These are phyloP conservation scores for Coryphaenoides rupestris DNA, from an alignment of 2,113 vertebrate genomes.

Conservation along the genomic window DNA sequence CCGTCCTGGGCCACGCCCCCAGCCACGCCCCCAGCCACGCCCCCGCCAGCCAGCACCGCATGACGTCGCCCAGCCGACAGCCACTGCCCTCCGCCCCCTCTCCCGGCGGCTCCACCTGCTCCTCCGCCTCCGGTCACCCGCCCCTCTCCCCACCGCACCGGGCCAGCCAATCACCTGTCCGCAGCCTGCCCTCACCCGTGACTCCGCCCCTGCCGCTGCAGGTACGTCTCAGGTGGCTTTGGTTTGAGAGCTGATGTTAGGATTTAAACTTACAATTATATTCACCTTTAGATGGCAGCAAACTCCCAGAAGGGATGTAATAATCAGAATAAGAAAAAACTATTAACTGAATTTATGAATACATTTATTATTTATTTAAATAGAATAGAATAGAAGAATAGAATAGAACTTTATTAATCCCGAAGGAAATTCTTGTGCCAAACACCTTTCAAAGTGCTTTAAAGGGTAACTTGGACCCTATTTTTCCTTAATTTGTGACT, in stretches of 20 bases:
- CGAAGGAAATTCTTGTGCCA: too few species aligned
- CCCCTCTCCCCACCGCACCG: slow-evolving; percentile 83
- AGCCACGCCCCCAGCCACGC: slow-evolving; percentile 64
- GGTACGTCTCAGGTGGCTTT: slow-evolving; percentile 65
- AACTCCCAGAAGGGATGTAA: slow-evolving; percentile 6
- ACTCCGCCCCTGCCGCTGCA: slow-evolving; percentile 88
- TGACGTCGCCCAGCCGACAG: slow-evolving; percentile 79
- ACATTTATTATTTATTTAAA: too few species aligned
- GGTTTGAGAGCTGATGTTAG: too few species aligned
- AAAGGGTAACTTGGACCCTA: too few species aligned
- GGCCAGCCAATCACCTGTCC: slow-evolving; percentile 87
- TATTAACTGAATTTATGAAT: too few species aligned
- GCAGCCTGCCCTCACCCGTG: slow-evolving; percentile 88
- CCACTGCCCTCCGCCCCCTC: slow-evolving; percentile 65
- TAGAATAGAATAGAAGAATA: too few species aligned
- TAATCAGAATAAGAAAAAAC: too few species aligned
- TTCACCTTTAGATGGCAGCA: not conserved
- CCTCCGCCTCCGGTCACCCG: slow-evolving; percentile 76
- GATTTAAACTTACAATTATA: too few species aligned
- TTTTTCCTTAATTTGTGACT: too few species aligned
- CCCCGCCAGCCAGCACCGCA: slow-evolving; percentile 68
- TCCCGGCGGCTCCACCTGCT: slow-evolving; percentile 67
- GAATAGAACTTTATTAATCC: too few species aligned
- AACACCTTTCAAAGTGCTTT: too few species aligned
- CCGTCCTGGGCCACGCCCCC: slow-evolving; percentile 70